Evolutionary conservation across 2,113 vertebrate species (phyloP).

Genomic region (Nettapus auritus): DNA sequence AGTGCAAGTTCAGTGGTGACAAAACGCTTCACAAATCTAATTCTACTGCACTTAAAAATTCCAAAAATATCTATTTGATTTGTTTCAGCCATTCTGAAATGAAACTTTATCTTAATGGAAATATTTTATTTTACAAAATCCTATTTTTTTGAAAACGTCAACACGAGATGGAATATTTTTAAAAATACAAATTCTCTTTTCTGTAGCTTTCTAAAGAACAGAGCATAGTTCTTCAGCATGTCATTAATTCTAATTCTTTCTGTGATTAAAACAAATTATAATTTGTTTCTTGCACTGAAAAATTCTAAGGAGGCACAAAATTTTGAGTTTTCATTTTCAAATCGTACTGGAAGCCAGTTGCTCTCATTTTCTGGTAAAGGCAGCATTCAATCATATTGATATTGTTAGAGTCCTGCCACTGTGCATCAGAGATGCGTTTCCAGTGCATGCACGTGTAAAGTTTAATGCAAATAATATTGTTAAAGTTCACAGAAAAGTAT

Average conservation of each 20-base stretch:
- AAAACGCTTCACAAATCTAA: not conserved
- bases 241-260: not conserved
- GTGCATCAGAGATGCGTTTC: not conserved
- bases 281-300: not conserved
- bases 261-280: not conserved
- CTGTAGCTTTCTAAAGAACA: not conserved
- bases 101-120: not conserved
- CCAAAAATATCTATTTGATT: not conserved
- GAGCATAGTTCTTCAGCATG: not conserved
- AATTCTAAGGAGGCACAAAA: not conserved
- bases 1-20: not conserved
- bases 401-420: not conserved
- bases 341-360: not conserved
- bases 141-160: not conserved
- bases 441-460: not conserved
- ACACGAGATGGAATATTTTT: not conserved
- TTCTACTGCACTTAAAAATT: not conserved
- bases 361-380: not conserved
- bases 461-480: not conserved
- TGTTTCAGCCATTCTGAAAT: not conserved
- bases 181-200: not conserved
- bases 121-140: not conserved
- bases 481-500: not conserved
- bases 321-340: not conserved
- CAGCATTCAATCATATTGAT: not conserved